These are phyloP conservation scores for Diglossa cyanea DNA, from an alignment of 2,797 vertebrate genomes.

Conservation along the genomic window DNA sequence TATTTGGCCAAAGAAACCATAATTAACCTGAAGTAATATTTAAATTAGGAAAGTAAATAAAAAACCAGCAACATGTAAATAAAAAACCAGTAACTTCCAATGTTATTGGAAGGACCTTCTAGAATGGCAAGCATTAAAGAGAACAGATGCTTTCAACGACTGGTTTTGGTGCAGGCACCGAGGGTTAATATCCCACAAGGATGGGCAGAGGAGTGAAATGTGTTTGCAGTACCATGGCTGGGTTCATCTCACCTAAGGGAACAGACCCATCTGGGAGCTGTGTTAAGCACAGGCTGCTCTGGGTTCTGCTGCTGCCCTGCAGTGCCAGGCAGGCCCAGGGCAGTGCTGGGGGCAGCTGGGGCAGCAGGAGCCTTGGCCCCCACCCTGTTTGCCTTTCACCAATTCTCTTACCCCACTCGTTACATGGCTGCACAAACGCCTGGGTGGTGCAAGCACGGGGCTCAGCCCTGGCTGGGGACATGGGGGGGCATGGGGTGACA, in stretches of 20 bases:
- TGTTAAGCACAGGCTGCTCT: not conserved
- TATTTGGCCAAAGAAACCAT: not conserved
- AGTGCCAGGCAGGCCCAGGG: not conserved
- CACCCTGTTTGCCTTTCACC: not conserved
- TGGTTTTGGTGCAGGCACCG: not conserved
- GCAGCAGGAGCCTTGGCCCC: not conserved
- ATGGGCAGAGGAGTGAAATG: not conserved
- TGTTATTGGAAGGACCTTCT: not conserved
- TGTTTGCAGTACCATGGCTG: not conserved
- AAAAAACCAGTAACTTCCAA: not conserved
- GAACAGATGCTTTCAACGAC: not conserved
- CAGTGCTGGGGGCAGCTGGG: not conserved
- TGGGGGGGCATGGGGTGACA: fast-evolving
- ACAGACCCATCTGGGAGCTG: not conserved
- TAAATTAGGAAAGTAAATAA: not conserved
- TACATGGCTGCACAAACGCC: not conserved
- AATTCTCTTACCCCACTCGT: not conserved
- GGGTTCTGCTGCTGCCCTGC: not conserved
- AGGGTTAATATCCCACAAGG: not conserved
- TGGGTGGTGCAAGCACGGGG: not conserved
- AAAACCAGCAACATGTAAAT: no score
- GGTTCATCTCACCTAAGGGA: not conserved
- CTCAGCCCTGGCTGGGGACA: fast-evolving
- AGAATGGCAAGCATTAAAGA: not conserved
- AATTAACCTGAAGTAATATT: not conserved